phyloP scores from a whole-genome alignment of 1,140 invertebrate species.

The Octopus bimaculoides region DNA sequence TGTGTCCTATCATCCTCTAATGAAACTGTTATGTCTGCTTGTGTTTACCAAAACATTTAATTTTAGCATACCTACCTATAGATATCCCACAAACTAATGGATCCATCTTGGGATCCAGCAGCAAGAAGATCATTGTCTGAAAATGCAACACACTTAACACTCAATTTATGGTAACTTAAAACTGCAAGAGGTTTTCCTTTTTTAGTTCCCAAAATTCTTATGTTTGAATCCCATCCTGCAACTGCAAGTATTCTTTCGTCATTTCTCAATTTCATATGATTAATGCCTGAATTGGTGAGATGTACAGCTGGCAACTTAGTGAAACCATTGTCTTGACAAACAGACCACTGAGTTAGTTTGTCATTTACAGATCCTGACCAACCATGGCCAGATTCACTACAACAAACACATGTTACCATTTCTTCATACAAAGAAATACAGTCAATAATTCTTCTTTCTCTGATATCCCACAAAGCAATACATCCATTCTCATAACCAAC shows the following conservation, averaged over 20 bases:
- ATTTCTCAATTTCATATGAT: slow-evolving; percentile 65
- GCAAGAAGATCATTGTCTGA: slow-evolving; percentile 35
- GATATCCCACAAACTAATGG: slow-evolving; percentile 45
- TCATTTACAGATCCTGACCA: slow-evolving; percentile 34
- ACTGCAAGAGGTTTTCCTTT: slow-evolving; percentile 72
- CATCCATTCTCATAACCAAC: slow-evolving; percentile 44
- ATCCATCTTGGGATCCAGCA: slow-evolving; percentile 42
- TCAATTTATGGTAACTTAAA: slow-evolving; percentile 59
- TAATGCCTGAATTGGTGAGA: slow-evolving; percentile 39
- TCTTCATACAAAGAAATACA: slow-evolving; percentile 26
- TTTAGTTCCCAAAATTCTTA: slow-evolving; percentile 77
- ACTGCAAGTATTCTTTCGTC: slow-evolving; percentile 75
- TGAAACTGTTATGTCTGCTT: no score
- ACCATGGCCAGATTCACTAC: slow-evolving; percentile 23
- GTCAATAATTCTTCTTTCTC: slow-evolving; percentile 20
- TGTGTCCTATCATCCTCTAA: no score
- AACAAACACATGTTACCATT: slow-evolving; percentile 40
- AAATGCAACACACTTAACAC: slow-evolving; percentile 39
- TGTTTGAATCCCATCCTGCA: slow-evolving; percentile 74
- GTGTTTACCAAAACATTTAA: no score
- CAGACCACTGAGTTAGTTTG: slow-evolving; percentile 23
- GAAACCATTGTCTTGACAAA: slow-evolving; percentile 18
- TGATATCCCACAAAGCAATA: slow-evolving; percentile 40
- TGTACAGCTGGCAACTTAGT: slow-evolving; percentile 14
- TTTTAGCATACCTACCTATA: slow-evolving; percentile 27